Conservation (phyloP, 2,888 invertebrate genomes). For the Petrolisthes manimaculis region DNA sequence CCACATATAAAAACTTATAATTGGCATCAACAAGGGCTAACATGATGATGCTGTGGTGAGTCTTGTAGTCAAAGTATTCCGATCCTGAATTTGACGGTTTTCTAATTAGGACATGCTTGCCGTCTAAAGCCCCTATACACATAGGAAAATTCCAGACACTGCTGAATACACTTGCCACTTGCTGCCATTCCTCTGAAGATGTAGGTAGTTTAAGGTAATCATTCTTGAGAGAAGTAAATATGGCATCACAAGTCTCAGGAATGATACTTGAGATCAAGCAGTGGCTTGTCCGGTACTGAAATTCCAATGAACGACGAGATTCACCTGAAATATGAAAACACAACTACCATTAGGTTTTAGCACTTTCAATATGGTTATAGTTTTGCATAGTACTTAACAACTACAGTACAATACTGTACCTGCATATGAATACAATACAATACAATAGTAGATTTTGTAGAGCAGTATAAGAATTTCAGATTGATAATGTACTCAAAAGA, state of each 20-base stretch:
- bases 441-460: too few species aligned
- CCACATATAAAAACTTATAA: neutral
- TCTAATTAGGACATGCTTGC: too few species aligned
- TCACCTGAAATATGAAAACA: neutral
- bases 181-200: conserved; percentile 14
- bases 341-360: too few species aligned
- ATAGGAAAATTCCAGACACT: conserved; percentile 1
- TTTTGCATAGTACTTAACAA: too few species aligned
- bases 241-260: conserved; percentile 20
- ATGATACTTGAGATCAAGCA: conserved; percentile 5
- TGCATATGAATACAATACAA: too few species aligned
- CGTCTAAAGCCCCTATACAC: too few species aligned
- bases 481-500: too few species aligned
- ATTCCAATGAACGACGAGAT: conserved; percentile 15
- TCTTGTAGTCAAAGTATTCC: neutral
- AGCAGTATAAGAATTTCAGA: too few species aligned
- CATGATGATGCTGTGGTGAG: conserved; percentile 18
- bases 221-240: conserved; percentile 7
- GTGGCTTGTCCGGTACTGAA: conserved; percentile 17
- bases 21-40: conserved; percentile 17
- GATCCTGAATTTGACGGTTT: too few species aligned
- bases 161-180: conserved; percentile 6
- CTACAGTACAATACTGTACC: too few species aligned
- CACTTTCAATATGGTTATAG: too few species aligned
- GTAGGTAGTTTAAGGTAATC: conserved; percentile 8